A percentile compares a stretch with the other conserved stretches of the same genome.
Conservation (phyloP, 2,888 invertebrate genomes). For the Drosophila maculinotata region DNA sequence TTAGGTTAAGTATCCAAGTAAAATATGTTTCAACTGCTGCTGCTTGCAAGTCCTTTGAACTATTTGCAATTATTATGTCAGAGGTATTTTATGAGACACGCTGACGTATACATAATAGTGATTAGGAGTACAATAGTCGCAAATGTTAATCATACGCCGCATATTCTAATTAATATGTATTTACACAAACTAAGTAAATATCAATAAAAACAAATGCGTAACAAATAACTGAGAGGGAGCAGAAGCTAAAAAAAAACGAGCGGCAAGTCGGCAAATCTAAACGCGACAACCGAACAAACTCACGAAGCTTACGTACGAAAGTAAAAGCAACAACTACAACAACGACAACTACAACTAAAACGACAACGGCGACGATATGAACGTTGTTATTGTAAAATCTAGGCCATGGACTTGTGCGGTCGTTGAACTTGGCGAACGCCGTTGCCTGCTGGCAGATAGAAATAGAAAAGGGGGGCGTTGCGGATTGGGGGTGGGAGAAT, state of each 20-base stretch:
- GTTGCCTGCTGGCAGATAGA: conserved; percentile 32
- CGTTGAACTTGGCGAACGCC: conserved; percentile 83
- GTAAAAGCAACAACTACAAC: conserved; percentile 68
- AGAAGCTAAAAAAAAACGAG: conserved; percentile 22
- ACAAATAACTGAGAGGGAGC: conserved; percentile 2
- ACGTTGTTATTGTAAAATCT: conserved; percentile 76
- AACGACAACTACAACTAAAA: conserved; percentile 14
- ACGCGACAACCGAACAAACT: conserved; percentile 42
- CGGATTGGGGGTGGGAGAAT: not conserved
- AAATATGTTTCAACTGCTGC: not conserved
- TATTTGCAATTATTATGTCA: not conserved
- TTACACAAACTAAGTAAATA: conserved; percentile 27
- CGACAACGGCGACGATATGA: conserved; percentile 45
- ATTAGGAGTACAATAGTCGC: not conserved
- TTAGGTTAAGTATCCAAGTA: not conserved
- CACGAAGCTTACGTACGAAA: conserved; percentile 57
- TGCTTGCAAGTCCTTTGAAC: not conserved
- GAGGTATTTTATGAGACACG: not conserved
- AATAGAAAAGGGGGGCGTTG: conserved; percentile 1
- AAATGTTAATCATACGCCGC: conserved; percentile 49
- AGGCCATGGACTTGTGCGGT: conserved; percentile 85
- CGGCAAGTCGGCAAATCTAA: conserved; percentile 52
- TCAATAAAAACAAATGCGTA: conserved; percentile 26
- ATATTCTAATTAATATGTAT: conserved; percentile 39
- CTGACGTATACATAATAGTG: conserved; percentile 54